Conservation (phyloP, 2,797 vertebrate genomes). For the Pristis pectinata region DNA sequence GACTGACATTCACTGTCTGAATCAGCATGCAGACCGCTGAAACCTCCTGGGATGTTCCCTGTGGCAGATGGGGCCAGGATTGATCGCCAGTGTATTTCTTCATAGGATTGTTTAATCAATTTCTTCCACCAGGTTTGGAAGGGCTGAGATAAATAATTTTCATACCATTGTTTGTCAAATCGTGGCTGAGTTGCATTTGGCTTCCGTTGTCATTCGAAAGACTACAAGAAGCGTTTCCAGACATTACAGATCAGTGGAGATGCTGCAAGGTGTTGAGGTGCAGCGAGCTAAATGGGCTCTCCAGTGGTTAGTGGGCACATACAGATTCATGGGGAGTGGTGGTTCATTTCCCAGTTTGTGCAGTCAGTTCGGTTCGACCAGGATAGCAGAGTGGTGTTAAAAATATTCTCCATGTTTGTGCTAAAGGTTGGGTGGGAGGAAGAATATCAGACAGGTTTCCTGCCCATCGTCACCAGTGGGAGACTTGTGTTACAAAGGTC, state of each 20-base stretch:
- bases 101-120: conserved; percentile 23
- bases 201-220: background rate
- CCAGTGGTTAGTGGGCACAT: background rate
- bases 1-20: background rate
- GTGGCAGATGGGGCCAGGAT: conserved; percentile 20
- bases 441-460: background rate
- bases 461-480: background rate
- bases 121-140: background rate
- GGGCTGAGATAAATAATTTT: conserved; percentile 23
- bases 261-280: background rate
- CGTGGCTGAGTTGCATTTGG: background rate
- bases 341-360: background rate
- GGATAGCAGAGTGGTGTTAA: background rate
- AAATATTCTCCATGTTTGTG: background rate
- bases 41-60: conserved; percentile 8
- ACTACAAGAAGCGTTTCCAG: background rate
- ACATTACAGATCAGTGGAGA: no score
- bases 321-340: background rate
- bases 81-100: conserved; percentile 13
- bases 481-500: background rate
- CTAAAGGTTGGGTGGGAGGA: background rate
- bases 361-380: background rate
- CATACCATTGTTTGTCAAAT: background rate
- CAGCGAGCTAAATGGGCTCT: no score
- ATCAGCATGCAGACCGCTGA: background rate